Conservation (phyloP, 2,113 vertebrate genomes). For the Panthera uncia region DNA sequence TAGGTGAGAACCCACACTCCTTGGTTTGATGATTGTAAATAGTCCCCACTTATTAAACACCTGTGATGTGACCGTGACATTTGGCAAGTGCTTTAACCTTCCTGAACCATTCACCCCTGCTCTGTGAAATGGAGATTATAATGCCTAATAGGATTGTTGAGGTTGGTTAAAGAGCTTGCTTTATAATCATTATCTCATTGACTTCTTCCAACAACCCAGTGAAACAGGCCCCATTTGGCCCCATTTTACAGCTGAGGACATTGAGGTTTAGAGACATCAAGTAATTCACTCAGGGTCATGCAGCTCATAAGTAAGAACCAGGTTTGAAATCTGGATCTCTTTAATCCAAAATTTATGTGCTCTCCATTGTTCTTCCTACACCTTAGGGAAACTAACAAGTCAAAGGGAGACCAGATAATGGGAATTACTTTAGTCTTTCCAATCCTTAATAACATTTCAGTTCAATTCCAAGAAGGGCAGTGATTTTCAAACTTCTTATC, state of each 20-base stretch:
- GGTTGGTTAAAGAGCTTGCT: not conserved
- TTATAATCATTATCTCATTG: not conserved
- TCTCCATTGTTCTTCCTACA: not conserved
- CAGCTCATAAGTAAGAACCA: not conserved
- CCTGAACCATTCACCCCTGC: not conserved
- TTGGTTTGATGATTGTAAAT: not conserved
- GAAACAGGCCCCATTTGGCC: not conserved
- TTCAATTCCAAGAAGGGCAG: not conserved
- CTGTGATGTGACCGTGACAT: not conserved
- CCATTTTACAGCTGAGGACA: slow-evolving; percentile 43
- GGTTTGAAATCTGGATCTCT: not conserved
- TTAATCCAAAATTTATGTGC: not conserved
- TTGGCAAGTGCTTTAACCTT: not conserved
- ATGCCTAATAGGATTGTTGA: slow-evolving; percentile 2
- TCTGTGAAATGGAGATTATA: slow-evolving; percentile 11
- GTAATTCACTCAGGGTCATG: not conserved
- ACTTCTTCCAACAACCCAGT: not conserved
- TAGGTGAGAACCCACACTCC: not conserved
- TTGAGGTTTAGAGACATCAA: not conserved
- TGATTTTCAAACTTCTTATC: slow-evolving; percentile 18
- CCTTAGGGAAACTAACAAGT: not conserved
- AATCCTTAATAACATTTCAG: not conserved
- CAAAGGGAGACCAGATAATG: not conserved
- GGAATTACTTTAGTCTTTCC: not conserved
- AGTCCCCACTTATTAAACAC: not conserved